Evolutionary conservation across 2,888 invertebrate species (phyloP), one percentile per base, ranked within the genome.

Genomic region (Carterocephalus palaemon): DNA sequence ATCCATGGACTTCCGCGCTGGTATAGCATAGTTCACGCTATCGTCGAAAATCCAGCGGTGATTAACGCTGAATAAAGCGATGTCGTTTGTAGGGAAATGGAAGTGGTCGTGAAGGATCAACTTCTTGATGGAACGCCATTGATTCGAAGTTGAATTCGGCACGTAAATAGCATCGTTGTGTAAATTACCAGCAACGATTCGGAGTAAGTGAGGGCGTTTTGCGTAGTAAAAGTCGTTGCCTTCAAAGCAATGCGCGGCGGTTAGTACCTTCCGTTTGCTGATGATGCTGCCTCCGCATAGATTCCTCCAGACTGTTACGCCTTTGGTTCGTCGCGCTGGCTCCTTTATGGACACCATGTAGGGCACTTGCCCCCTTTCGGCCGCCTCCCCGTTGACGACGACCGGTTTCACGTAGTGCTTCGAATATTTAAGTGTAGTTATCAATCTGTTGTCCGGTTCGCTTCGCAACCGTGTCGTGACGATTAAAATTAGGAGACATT

Each of bases 171-270:
- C 2, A 1, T 55, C 52, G 2, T 61, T 73, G 6, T 49, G 52
- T 0, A 68, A 29, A 13, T 53, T 62, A 0, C 82, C 82, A 0
- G 79, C 79, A 0, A 77, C 73, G 0, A 68, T 41, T 1, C 76
- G 60, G 0, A 80, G 52, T 0, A 40, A 0, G 0, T 49, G 13
- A 0, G 68, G 65, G 4, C 67, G 36, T 17, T 51, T 58, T 0
- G 46, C 40, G 47, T 64, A 74, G 31, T 48, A 65, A 48, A 70
- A 79, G 7, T 64, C n/a, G 4, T 67, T 50, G 0, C 28, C 43
- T 57, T 82, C 82, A 49, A 83, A 83, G 53, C 81, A 82, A 28
- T 83, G 81, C 0, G 80, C 82, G 0, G 82, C 81, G 1, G 81
- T 70, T 0, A 82, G 33, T 0, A 82, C 70, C 9, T 55, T 66